Evolutionary conservation across 2,113 vertebrate species (phyloP).

Genomic region (Chlorodrepanis virens): DNA sequence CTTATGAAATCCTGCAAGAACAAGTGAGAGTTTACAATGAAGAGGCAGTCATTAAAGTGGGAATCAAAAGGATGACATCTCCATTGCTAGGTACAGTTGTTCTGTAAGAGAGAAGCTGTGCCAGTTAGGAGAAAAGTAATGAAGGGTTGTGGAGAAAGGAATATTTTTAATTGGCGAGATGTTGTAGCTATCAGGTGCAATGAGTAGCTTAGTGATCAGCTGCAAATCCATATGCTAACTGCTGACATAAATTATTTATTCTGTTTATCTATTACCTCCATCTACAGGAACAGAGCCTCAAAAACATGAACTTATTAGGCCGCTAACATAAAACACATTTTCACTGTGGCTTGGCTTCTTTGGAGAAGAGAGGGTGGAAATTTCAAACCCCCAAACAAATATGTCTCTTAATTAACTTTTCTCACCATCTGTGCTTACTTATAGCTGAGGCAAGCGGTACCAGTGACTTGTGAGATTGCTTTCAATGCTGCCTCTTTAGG

Average conservation of each 20-base stretch:
- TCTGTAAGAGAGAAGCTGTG: neutral
- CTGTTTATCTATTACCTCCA: constrained; percentile 36
- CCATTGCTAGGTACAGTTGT: neutral
- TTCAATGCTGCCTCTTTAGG: constrained; percentile 58
- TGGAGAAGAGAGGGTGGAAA: constrained; percentile 30
- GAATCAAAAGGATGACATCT: neutral
- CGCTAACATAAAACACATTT: constrained; percentile 17
- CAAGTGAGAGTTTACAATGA: neutral
- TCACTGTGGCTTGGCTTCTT: constrained; percentile 5
- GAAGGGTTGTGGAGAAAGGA: neutral
- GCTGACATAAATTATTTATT: constrained; percentile 41
- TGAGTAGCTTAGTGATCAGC: neutral
- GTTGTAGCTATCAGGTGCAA: neutral
- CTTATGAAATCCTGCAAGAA: neutral
- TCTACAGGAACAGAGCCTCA: constrained; percentile 20
- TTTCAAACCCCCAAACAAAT: constrained; percentile 62
- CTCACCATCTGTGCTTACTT: constrained; percentile 59
- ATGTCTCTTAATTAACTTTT: constrained; percentile 52
- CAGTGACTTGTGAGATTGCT: constrained; percentile 68
- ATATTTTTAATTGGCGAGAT: neutral
- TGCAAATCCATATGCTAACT: constrained; percentile 28
- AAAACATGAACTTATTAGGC: constrained; percentile 32
- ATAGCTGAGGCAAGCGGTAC: constrained; percentile 66
- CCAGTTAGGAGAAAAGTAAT: neutral
- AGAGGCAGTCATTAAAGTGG: neutral